Evolutionary conservation across 1,140 invertebrate genomes (phyloP), one percentile per base, ranked within the genome.

Genomic region (Bombus sibiricus): DNA sequence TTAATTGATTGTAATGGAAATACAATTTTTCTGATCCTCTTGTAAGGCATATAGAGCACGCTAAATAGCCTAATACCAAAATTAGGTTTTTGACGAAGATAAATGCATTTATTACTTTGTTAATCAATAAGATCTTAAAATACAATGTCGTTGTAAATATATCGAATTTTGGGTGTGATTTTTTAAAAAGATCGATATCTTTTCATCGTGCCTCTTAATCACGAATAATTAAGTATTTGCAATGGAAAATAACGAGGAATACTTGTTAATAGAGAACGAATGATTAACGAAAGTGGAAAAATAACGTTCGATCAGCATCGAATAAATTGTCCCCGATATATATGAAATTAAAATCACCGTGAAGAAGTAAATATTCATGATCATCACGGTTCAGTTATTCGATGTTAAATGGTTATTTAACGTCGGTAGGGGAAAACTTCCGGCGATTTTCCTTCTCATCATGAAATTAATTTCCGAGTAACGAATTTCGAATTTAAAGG

Each of bases 351-450:
- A 73, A 34, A 53, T 75, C 8, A 13, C 10, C 28, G 10, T 25
- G 1, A 39, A n/a, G 28, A 41, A 34, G 32, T 32, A 43, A 53
- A 53, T 75, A 74, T 39, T 28, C 43, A 25, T 53, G n/a, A 25
- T 75, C n/a, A 3, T 75, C 41, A 18, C 34, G 25, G 34, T n/a
- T 39, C 25, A 28, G 13, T 81, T 71, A 57, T n/a, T 28, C n/a
- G n/a, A 10, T 5, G 62, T 57, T 75, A 59, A 79, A 62, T 66
- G n/a, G 62, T 47, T 47, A 34, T 64, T 81, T 37, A 69, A 69
- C 39, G 12, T 41, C 59, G 59, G 2, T n/a, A 34, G 32, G 43
- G 34, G 0, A 25, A 18, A 37, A 37, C 25, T 37, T 80, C 15
- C 41, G 41, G 18, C 28, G 62, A 66, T 69, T n/a, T 37, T 37